phyloP scores from a whole-genome alignment of 37 sponge, comb jelly and placozoan species.

The Beroe ovata region DNA sequence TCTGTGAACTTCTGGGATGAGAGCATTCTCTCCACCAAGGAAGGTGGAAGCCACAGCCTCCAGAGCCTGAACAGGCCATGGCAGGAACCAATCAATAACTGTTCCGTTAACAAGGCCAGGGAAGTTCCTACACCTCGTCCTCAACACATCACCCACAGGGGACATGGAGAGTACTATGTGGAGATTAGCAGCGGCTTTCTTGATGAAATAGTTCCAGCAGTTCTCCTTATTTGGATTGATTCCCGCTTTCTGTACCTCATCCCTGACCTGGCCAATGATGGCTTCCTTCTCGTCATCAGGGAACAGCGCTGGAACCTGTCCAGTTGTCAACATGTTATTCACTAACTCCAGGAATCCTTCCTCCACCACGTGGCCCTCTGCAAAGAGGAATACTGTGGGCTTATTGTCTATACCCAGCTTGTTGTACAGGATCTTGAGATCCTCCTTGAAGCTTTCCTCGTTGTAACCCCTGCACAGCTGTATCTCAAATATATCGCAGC shows the following conservation, averaged over 20 bases:
- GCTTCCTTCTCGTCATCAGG: slow-evolving; percentile 96
- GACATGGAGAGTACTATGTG: slow-evolving; percentile 98
- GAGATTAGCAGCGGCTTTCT: slow-evolving; percentile 87
- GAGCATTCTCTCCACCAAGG: slow-evolving; percentile 80
- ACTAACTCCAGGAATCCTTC: slow-evolving; percentile 98
- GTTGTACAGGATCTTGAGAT: slow-evolving; percentile 91
- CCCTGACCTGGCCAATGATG: slow-evolving; percentile 84
- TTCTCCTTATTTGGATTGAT: slow-evolving; percentile 87
- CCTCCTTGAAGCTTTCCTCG: slow-evolving; percentile 96
- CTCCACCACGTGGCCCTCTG: slow-evolving; percentile 98
- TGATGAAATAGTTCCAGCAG: slow-evolving; percentile 90
- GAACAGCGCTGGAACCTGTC: slow-evolving; percentile 97
- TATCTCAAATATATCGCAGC: slow-evolving; percentile 98
- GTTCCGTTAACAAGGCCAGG: slow-evolving; percentile 94
- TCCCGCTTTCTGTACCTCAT: slow-evolving; percentile 87
- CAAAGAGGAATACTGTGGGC: slow-evolving; percentile 92
- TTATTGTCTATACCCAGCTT: slow-evolving; percentile 96
- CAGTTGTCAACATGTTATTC: slow-evolving; percentile 99
- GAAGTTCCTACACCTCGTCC: slow-evolving; percentile 96
- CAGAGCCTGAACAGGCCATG: slow-evolving; percentile 97
- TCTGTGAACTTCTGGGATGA: slow-evolving; percentile 78
- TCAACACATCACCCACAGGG: slow-evolving; percentile 91
- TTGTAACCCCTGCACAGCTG: slow-evolving; percentile 94
- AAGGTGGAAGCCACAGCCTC: slow-evolving; percentile 94
- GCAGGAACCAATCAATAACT: slow-evolving; percentile 99